Percentiles rank a stretch among this genome's conserved stretches.
Conservation (phyloP, 2,113 vertebrate species). For the Dasypus novemcinctus region DNA sequence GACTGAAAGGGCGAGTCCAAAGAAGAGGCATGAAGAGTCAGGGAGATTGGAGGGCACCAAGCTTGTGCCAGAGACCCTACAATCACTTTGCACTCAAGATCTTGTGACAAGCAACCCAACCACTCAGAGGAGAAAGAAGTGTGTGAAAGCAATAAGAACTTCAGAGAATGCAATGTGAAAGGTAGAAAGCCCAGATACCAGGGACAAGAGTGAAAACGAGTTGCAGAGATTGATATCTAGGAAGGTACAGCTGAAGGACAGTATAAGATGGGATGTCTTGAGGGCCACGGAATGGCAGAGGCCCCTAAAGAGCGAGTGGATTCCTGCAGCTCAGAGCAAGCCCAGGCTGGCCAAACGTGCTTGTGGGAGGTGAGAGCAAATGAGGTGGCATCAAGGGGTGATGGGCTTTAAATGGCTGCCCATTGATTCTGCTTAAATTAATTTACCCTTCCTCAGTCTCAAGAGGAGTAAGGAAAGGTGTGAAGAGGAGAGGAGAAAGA, state of each 20-base stretch:
- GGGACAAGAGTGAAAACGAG: background rate
- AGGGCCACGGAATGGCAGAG: no score
- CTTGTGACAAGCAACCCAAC: background rate
- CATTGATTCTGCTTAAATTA: background rate
- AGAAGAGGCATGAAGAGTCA: background rate
- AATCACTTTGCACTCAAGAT: background rate
- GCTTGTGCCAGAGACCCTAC: background rate
- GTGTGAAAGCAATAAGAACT: background rate
- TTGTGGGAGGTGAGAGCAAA: background rate
- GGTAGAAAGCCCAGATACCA: background rate
- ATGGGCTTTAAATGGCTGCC: background rate
- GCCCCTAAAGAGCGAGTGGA: background rate
- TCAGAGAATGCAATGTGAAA: background rate
- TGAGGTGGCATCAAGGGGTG: background rate
- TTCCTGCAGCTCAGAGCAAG: background rate
- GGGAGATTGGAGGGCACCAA: background rate
- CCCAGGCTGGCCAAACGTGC: no score
- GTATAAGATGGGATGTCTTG: background rate
- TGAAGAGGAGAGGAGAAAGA: background rate
- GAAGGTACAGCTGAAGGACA: background rate
- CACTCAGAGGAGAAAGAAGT: background rate
- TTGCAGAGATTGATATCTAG: background rate
- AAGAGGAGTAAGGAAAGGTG: background rate
- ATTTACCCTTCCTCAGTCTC: background rate
- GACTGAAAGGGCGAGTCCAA: background rate